Conservation (phyloP, 1,140 invertebrate species). For the Megalonaias nervosa region DNA sequence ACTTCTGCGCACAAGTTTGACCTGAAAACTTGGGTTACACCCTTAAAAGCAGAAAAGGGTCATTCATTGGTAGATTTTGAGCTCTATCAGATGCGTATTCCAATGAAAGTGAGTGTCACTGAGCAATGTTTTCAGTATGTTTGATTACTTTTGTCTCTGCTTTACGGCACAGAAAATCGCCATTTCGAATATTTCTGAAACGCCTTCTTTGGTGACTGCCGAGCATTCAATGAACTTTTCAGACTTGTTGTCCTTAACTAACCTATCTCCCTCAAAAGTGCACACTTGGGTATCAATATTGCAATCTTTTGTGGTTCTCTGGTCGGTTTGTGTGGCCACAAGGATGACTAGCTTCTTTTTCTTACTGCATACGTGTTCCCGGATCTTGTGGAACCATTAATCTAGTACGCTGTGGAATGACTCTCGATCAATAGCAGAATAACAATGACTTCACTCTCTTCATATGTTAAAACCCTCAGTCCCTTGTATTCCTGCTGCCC, state of each 20-base stretch:
- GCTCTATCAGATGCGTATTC: too few relatives aligned
- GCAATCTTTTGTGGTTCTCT: slow-evolving; percentile 76
- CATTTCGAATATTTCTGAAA: slow-evolving; percentile 92
- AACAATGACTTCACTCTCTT: slow-evolving; percentile 91
- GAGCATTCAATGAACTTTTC: slow-evolving; percentile 94
- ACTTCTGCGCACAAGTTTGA: too few relatives aligned
- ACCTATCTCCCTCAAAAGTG: slow-evolving; percentile 80
- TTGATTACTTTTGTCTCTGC: slow-evolving; percentile 50
- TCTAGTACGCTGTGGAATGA: slow-evolving; percentile 98
- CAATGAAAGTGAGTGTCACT: too few relatives aligned
- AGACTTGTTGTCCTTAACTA: slow-evolving; percentile 80
- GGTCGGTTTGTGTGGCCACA: slow-evolving; percentile 74
- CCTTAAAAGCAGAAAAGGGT: too few relatives aligned
- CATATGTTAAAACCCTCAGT: slow-evolving; percentile 19
- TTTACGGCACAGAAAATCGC: slow-evolving; percentile 84
- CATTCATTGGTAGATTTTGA: too few relatives aligned
- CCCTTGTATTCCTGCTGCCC: slow-evolving; percentile 48
- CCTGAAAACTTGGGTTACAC: too few relatives aligned
- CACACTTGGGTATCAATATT: slow-evolving; percentile 83
- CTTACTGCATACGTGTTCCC: slow-evolving; percentile 63
- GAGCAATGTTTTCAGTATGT: slow-evolving; percentile 33
- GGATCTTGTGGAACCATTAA: slow-evolving; percentile 78
- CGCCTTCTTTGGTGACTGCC: slow-evolving; percentile 88
- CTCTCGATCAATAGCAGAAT: slow-evolving; percentile 97
- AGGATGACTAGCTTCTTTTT: slow-evolving; percentile 88